Conservation (phyloP, 2,888 invertebrate genomes). For the Dioctria linearis region DNA sequence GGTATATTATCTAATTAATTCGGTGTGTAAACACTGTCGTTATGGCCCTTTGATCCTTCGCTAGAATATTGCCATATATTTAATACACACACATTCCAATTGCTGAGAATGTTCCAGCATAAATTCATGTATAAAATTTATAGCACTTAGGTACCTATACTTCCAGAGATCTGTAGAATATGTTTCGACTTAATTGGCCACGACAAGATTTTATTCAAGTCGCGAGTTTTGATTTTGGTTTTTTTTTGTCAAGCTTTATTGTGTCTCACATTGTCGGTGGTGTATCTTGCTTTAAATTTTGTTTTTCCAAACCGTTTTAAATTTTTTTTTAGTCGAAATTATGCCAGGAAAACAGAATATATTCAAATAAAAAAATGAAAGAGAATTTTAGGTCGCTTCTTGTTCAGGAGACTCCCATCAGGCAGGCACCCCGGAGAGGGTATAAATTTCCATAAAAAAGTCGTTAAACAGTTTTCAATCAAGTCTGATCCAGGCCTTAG, state of each 20-base stretch:
- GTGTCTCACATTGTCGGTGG: not conserved
- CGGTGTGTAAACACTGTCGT: not conserved
- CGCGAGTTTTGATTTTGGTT: no score
- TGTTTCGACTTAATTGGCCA: slow-evolving; percentile 42
- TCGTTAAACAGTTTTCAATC: slow-evolving; percentile 49
- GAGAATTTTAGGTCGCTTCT: slow-evolving; percentile 4
- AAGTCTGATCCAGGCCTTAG: slow-evolving; percentile 16
- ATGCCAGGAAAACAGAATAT: slow-evolving; percentile 41
- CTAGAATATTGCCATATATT: no score
- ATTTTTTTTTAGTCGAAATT: slow-evolving; percentile 21
- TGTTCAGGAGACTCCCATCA: not conserved
- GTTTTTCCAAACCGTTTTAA: slow-evolving; percentile 3
- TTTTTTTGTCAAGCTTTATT: not conserved
- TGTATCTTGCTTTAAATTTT: not conserved
- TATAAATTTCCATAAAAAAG: slow-evolving; percentile 50
- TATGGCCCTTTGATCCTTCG: not conserved
- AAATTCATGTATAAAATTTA: no score
- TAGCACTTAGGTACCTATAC: no score
- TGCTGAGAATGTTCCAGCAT: no score
- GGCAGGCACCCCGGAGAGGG: slow-evolving; percentile 24
- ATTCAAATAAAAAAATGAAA: slow-evolving; percentile 44
- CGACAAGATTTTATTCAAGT: not conserved
- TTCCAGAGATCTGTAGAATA: not conserved
- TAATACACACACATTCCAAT: no score
- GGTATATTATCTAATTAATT: no score